A percentile compares a stretch with the other conserved stretches of the same genome.
Evolutionary conservation across 2,888 invertebrate genomes (phyloP).

Genomic region (Pseudococcus jackbeardsleyi): DNA sequence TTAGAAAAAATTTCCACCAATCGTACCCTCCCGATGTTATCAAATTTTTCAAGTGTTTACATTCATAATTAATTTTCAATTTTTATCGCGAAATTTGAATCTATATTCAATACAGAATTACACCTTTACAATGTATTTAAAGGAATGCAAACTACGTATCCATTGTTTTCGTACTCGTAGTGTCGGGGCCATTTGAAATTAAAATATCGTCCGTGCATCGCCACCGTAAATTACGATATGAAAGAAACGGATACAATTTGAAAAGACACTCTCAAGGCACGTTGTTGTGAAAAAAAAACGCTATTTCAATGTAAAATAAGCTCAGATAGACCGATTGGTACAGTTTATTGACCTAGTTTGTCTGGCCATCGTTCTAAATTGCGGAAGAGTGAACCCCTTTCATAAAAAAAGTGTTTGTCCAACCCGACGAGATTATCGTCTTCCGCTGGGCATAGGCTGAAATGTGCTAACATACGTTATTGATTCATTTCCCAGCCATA

Average conservation of each 20-base stretch:
- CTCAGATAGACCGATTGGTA: constrained; percentile 29
- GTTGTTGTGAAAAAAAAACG: not conserved
- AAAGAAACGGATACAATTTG: constrained; percentile 14
- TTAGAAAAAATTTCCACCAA: not conserved
- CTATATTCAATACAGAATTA: not conserved
- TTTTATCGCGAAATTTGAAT: not conserved
- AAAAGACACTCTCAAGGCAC: not conserved
- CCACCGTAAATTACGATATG: not conserved
- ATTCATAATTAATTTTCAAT: no score
- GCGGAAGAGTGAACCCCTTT: constrained; percentile 39
- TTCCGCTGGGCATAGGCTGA: not conserved
- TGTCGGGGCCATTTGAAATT: not conserved
- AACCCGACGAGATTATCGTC: not conserved
- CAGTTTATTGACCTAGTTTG: constrained; percentile 47
- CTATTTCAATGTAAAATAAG: not conserved
- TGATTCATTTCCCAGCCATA: not conserved
- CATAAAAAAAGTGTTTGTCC: constrained; percentile 5
- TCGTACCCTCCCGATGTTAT: not conserved
- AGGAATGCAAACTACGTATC: not conserved
- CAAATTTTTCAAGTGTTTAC: not conserved
- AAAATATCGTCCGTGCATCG: not conserved
- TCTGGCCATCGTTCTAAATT: constrained; percentile 47
- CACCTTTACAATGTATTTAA: not conserved
- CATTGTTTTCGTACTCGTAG: not conserved
- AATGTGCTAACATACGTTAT: not conserved